Evolutionary conservation across 2,797 vertebrate genomes (phyloP), one percentile per base, ranked within the genome.

Genomic region (Chromobotia macracanthus): DNA sequence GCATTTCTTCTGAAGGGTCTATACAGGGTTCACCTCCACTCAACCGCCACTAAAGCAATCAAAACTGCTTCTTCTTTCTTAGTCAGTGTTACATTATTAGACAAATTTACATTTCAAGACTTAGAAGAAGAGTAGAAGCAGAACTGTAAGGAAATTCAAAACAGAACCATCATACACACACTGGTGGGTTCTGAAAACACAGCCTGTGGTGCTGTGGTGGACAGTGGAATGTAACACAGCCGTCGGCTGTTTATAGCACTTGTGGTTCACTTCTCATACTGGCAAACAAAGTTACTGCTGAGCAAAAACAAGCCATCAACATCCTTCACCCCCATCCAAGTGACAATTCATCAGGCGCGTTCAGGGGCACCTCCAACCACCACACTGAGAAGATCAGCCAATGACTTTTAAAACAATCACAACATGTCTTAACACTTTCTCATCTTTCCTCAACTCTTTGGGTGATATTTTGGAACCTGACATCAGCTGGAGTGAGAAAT

Each of bases 311-410:
- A 72, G 75, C 35, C 18, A 58, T 44, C 66, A 58, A 58, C 11
- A 25, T 53, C 75, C 66, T 72, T 77, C 80, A 51, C 51, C 69
- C 64, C 48, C 60, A 72, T 81, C 58, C 44, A 69, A 31, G 38
- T 60, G 75, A 78, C 80, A 75, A 79, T 79, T 74, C 72, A 79
- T 81, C 79, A 81, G 50, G 31, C 31, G 16, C 71, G 53, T 70
- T 66, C 79, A 60, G 48, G 76, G 60, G 38, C 56, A 69, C 66
- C 58, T 50, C 61, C 48, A 31, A 50, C 38, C 67, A 69, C 10
- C 67, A 69, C 10, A 19, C 41, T 18, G 51, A 60, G 63, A 68
- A 44, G 75, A 60, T 65, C 72, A 68, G 60, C 15, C 55, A 35
- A 16, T 71, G 61, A 79, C 35, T 18, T 55, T 58, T 51, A 19